Percentiles rank a stretch among this genome's conserved stretches.
These are phyloP conservation scores for Sorex fumeus DNA, from an alignment of 2,113 vertebrate species.

Conservation along the genomic window DNA sequence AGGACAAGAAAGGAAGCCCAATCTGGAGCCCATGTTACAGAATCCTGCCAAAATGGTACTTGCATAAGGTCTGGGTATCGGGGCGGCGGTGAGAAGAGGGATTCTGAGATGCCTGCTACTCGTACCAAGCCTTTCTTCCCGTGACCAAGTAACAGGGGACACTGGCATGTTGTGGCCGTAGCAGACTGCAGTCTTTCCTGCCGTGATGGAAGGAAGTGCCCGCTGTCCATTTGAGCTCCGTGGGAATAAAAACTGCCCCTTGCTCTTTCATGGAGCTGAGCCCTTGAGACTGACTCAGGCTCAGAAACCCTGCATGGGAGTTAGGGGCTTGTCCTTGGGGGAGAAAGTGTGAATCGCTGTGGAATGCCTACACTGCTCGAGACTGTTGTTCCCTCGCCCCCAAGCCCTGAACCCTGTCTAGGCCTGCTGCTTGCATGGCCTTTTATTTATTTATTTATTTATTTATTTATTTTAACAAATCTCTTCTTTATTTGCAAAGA, in stretches of 20 bases:
- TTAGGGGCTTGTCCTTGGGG: background rate
- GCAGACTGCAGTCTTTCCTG: background rate
- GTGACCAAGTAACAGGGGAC: background rate
- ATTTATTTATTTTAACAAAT: background rate
- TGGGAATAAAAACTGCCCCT: background rate
- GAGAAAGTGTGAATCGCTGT: rapidly evolving
- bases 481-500: constrained; percentile 11
- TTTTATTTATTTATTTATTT: background rate
- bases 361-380: no score
- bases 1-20: background rate
- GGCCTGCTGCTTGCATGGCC: background rate
- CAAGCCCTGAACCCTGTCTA: no score
- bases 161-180: background rate
- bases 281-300: background rate
- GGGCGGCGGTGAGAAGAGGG: background rate
- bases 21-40: constrained; percentile 24
- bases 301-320: background rate
- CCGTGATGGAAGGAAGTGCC: background rate
- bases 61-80: background rate
- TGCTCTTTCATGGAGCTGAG: no score
- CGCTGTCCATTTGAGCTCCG: background rate
- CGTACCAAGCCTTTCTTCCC: background rate
- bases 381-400: no score
- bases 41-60: background rate
- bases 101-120: background rate